Evolutionary conservation across 53 echinoderm and acorn worm genomes (phyloP).

Genomic region (Henricia sp.): DNA sequence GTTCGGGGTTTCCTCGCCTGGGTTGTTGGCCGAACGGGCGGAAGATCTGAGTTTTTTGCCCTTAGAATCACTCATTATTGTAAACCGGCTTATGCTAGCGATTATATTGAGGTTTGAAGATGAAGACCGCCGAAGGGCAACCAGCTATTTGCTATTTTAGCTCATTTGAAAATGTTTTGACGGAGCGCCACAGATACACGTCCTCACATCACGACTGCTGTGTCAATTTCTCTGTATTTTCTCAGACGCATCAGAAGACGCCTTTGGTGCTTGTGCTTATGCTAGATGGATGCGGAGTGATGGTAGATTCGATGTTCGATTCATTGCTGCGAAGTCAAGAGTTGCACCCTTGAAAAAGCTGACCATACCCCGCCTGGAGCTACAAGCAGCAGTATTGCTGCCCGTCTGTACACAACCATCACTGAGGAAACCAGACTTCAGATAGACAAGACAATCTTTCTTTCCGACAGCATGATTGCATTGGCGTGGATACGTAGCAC

Average conservation of each 20-base stretch:
- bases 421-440: background rate
- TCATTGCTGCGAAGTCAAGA: constrained; percentile 62
- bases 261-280: constrained; percentile 63
- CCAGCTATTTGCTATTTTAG: too few relatives aligned
- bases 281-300: constrained; percentile 37
- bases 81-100: constrained; percentile 14
- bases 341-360: constrained; percentile 61
- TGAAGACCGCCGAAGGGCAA: constrained; percentile 19
- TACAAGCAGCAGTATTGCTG: constrained; percentile 70
- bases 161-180: too few relatives aligned
- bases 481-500: constrained; percentile 63
- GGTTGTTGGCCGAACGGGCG: too few relatives aligned
- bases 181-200: constrained; percentile 36
- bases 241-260: constrained; percentile 66
- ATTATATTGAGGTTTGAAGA: constrained; percentile 45
- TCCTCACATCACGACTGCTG: constrained; percentile 21
- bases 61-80: constrained; percentile 25
- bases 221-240: constrained; percentile 42
- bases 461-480: constrained; percentile 60
- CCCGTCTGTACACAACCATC: constrained; percentile 3
- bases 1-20: too few relatives aligned
- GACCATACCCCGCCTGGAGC: constrained; percentile 52
- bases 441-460: background rate
- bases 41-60: too few relatives aligned
- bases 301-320: constrained; percentile 19